Percentiles rank a stretch among this genome's conserved stretches.
These are phyloP conservation scores for Cyrtonyx montezumae DNA, from an alignment of 2,113 vertebrate species.

Conservation along the genomic window DNA sequence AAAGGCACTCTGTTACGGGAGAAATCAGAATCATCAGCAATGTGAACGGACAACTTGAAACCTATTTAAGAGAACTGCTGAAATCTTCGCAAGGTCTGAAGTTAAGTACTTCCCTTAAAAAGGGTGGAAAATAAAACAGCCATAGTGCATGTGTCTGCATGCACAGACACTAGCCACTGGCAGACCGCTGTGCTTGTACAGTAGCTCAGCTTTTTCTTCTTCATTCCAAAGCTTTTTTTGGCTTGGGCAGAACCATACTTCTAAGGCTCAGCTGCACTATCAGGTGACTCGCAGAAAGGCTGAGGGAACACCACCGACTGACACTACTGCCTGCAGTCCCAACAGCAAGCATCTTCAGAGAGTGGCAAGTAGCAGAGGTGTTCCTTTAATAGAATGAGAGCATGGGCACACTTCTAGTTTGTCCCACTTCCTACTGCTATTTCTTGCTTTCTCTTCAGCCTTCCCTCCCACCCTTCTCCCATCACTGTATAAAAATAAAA, in stretches of 20 bases:
- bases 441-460: background rate
- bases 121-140: background rate
- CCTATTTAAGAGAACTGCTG: background rate
- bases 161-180: background rate
- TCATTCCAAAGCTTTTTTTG: rapidly evolving
- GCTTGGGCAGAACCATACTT: background rate
- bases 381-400: background rate
- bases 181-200: background rate
- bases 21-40: background rate
- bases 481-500: background rate
- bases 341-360: background rate
- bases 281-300: background rate
- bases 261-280: background rate
- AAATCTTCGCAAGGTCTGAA: background rate
- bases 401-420: background rate
- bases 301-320: background rate
- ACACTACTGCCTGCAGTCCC: background rate
- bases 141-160: background rate
- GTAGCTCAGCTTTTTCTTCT: background rate
- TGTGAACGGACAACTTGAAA: background rate
- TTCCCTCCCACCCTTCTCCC: background rate
- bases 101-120: background rate
- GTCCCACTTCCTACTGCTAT: background rate
- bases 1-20: slow-evolving; percentile 45
- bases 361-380: background rate